Conservation (phyloP, 2,888 invertebrate species). For the Onthophagus sagittarius region DNA sequence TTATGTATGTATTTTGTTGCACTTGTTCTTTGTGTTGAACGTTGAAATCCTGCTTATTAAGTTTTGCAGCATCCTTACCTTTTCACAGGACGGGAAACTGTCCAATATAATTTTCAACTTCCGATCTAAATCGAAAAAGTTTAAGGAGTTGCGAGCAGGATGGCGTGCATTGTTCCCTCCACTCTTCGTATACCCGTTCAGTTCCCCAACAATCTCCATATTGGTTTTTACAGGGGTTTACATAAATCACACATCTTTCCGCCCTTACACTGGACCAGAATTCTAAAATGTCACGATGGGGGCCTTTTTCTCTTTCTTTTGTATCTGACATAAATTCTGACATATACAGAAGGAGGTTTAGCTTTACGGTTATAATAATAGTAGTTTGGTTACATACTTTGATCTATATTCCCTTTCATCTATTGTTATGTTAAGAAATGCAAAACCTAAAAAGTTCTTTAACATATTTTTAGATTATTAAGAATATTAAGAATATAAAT, state of each 20-base stretch:
- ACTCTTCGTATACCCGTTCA: neutral
- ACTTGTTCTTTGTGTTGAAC: neutral
- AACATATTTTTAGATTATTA: no score
- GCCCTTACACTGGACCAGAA: neutral
- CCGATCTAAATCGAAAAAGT: slow-evolving; percentile 23
- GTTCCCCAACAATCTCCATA: slow-evolving; percentile 18
- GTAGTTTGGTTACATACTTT: neutral
- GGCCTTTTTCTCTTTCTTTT: neutral
- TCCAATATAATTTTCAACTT: slow-evolving; percentile 21
- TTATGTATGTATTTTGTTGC: neutral
- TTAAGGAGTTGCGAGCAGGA: slow-evolving; percentile 18
- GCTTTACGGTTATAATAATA: neutral
- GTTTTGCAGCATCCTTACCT: slow-evolving; percentile 4
- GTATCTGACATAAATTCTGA: neutral
- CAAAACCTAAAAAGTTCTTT: neutral
- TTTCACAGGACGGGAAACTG: slow-evolving; percentile 4
- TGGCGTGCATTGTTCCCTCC: neutral
- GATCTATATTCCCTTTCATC: neutral
- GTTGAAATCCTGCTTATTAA: slow-evolving; percentile 1
- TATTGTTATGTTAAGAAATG: neutral
- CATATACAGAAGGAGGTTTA: neutral
- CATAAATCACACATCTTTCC: slow-evolving; percentile 22
- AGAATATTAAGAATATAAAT: no score
- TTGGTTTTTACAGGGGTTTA: slow-evolving; percentile 20
- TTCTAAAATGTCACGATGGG: neutral